Evolutionary conservation across 2,888 invertebrate species (phyloP), one percentile per base, ranked within the genome.

Genomic region (Ophioninae sp.): DNA sequence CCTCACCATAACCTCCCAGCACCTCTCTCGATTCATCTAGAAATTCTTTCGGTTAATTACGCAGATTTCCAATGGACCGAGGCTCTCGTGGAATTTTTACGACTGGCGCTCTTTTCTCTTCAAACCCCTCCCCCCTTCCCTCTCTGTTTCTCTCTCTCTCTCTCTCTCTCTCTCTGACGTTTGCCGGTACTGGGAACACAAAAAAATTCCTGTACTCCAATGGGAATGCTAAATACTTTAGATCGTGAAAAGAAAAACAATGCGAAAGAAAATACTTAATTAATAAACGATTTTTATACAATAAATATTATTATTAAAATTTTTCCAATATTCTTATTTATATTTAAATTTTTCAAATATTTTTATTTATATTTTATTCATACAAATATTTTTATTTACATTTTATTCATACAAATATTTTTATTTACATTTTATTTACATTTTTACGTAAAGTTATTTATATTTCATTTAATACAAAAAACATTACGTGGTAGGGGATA

Each of bases 21-120:
- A 81, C 85, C 82, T 67, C 78, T 77, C 37, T 81, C 86, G 85
- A 87, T 82, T 79, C 85, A 73, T 79, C 84, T 79, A 83, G 86
- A 88, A 90, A 93, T 93, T 92, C 92, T 90, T 89, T 88, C 88
- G 90, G 91, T 92, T 92, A 92, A 93, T 93, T 93, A 92, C 92
- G 87, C 89, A 89, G 90, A 91, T 92, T 92, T 92, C 88, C 90
- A 90, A 91, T 92, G 89, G 87, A 87, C 87, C 87, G 87, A 86
- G 87, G 88, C 86, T 88, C 85, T 87, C 88, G 86, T 90, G 92
- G 91, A 91, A 91, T 92, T 91, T 91, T 90, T 91, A 91, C 91
- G 88, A 91, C 88, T 90, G 86, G 81, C 83, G 83, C 71, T 65
- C 74, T 51, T 65, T 20, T 67, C 59, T 58, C 75, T 22, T 76